Percentiles rank a stretch among this genome's conserved stretches.
Conservation (phyloP, 1,140 invertebrate species). For the Lordiphosa collinella region DNA sequence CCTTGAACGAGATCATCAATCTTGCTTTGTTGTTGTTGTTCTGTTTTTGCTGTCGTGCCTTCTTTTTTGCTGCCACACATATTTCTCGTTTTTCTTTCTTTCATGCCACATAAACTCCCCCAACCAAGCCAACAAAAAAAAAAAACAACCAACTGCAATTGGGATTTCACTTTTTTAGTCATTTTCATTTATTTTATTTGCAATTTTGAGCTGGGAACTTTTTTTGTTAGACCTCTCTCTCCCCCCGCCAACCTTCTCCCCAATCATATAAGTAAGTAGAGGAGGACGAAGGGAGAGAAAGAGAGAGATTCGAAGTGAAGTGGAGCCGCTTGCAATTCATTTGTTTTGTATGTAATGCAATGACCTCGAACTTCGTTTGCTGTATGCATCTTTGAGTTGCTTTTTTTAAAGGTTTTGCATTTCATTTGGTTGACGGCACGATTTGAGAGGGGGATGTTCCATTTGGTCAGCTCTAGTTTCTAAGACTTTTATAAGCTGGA, state of each 20-base stretch:
- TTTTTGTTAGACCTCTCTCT: background rate
- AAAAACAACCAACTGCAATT: conserved; percentile 1
- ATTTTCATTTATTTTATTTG: conserved; percentile 53
- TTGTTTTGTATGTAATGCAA: conserved; percentile 40
- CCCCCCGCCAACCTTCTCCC: background rate
- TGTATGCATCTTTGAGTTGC: conserved; percentile 35
- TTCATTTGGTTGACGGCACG: conserved; percentile 8
- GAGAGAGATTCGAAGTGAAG: background rate
- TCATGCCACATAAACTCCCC: background rate
- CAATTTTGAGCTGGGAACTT: conserved; percentile 37
- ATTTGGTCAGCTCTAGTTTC: too few relatives aligned
- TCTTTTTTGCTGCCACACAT: background rate
- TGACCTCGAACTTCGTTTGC: conserved; percentile 61
- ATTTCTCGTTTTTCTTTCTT: background rate
- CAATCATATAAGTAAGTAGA: conserved; percentile 1
- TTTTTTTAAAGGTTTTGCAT: conserved; percentile 8
- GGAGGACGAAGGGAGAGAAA: background rate
- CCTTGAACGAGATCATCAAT: conserved; percentile 43
- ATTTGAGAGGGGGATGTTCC: too few relatives aligned
- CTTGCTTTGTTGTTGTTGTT: conserved; percentile 23
- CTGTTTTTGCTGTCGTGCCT: conserved; percentile 12
- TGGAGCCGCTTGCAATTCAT: conserved; percentile 32
- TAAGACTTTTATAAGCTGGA: too few relatives aligned
- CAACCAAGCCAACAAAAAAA: background rate
- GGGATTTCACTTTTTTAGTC: conserved; percentile 61